A percentile compares a stretch with the other conserved stretches of the same genome.
These are phyloP conservation scores for Nephila pilipes DNA, from an alignment of 1,140 invertebrate genomes.

Conservation along the genomic window DNA sequence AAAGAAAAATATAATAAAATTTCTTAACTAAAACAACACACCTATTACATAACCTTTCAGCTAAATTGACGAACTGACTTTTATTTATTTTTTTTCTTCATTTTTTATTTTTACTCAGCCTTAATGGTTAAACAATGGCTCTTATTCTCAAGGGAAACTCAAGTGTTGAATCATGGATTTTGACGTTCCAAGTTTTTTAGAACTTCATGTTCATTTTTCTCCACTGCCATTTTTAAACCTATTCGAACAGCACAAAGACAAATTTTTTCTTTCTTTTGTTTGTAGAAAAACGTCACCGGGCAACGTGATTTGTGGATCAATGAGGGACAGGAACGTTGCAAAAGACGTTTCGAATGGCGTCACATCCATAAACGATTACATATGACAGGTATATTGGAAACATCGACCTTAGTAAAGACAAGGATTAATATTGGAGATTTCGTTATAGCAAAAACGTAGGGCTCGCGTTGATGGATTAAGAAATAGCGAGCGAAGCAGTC, in stretches of 20 bases:
- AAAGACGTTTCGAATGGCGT: slow-evolving; percentile 12
- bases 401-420: slow-evolving; percentile 64
- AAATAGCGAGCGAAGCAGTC: slow-evolving; percentile 63
- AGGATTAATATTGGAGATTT: slow-evolving; percentile 64
- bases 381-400: slow-evolving; percentile 61
- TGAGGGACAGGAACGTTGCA: background rate
- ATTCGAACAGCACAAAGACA: background rate
- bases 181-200: background rate
- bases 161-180: background rate
- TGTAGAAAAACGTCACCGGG: background rate
- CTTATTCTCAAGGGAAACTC: background rate
- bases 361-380: slow-evolving; percentile 68
- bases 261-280: background rate
- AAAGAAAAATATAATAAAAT: too few species aligned
- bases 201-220: background rate
- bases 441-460: slow-evolving; percentile 53
- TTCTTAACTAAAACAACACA: background rate
- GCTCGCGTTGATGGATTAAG: slow-evolving; percentile 53
- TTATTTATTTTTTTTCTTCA: background rate
- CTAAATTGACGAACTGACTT: background rate
- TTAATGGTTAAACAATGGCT: background rate
- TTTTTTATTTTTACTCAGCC: too few species aligned
- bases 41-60: background rate
- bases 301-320: background rate
- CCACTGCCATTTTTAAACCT: background rate